Conservation (phyloP, 2,888 invertebrate genomes). For the Cephus pygmeus region DNA sequence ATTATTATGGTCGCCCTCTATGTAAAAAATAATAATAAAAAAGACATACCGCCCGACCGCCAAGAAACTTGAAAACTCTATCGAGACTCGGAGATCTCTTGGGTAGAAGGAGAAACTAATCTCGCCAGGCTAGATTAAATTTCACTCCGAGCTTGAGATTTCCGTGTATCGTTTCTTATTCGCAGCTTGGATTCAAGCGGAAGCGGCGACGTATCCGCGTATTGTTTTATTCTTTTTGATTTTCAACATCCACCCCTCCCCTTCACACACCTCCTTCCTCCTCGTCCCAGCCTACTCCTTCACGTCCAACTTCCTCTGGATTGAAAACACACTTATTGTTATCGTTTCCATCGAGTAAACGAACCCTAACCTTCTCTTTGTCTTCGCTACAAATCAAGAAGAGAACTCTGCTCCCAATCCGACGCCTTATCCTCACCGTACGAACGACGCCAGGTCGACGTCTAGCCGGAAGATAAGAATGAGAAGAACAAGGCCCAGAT, state of each 20-base stretch:
- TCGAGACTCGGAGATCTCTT: constrained; percentile 5
- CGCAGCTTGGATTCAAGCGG: background rate
- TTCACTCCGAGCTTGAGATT: constrained; percentile 18
- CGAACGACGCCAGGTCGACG: background rate
- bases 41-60: background rate
- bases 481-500: background rate
- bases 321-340: background rate
- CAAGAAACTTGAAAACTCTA: background rate
- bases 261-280: background rate
- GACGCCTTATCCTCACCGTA: background rate
- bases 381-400: background rate
- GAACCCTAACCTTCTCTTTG: background rate
- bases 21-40: background rate
- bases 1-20: background rate
- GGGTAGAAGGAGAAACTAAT: constrained; percentile 19
- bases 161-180: constrained; percentile 11
- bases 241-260: background rate
- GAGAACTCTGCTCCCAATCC: background rate
- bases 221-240: constrained; percentile 15
- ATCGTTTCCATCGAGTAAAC: background rate
- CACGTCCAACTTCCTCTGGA: background rate
- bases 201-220: background rate
- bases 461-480: background rate
- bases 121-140: constrained; percentile 24
- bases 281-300: background rate